These are phyloP conservation scores for Nasonia longicornis DNA, from an alignment of 1,140 invertebrate genomes.

Conservation along the genomic window DNA sequence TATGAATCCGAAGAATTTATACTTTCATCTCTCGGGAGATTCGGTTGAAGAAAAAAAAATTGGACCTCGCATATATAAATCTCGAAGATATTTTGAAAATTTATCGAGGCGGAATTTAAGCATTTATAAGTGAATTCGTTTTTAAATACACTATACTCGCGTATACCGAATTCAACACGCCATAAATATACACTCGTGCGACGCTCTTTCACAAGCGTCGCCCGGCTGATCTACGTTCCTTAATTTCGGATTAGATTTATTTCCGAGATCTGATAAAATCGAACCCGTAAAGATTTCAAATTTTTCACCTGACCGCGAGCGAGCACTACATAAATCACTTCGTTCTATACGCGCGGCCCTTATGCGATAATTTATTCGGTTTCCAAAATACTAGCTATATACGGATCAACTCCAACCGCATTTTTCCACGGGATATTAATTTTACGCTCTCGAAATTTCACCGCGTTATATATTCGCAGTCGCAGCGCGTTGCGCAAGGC, in stretches of 20 bases:
- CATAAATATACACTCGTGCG: constrained; percentile 9
- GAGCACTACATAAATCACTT: constrained; percentile 12
- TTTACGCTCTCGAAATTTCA: background rate
- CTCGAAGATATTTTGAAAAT: constrained; percentile 1
- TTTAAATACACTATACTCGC: constrained; percentile 18
- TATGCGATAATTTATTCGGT: constrained; percentile 27
- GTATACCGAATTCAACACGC: constrained; percentile 27
- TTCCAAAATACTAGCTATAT: background rate
- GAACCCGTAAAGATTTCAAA: constrained; percentile 35
- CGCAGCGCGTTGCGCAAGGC: no score
- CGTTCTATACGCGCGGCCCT: background rate
- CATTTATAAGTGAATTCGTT: background rate
- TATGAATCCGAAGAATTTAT: no score
- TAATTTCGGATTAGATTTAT: constrained; percentile 38
- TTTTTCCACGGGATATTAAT: background rate
- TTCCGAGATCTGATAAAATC: constrained; percentile 17
- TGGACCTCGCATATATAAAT: constrained; percentile 20
- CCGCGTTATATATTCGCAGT: no score
- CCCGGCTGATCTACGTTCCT: constrained; percentile 19
- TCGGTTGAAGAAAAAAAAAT: constrained; percentile 5
- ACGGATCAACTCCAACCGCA: background rate
- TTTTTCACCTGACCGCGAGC: constrained; percentile 1
- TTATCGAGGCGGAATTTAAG: background rate
- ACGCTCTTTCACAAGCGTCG: constrained; percentile 29
- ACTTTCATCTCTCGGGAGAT: no score